Evolutionary conservation across 1,140 invertebrate species (phyloP), one percentile per base, ranked within the genome.

Genomic region (Zaprionus africanus): DNA sequence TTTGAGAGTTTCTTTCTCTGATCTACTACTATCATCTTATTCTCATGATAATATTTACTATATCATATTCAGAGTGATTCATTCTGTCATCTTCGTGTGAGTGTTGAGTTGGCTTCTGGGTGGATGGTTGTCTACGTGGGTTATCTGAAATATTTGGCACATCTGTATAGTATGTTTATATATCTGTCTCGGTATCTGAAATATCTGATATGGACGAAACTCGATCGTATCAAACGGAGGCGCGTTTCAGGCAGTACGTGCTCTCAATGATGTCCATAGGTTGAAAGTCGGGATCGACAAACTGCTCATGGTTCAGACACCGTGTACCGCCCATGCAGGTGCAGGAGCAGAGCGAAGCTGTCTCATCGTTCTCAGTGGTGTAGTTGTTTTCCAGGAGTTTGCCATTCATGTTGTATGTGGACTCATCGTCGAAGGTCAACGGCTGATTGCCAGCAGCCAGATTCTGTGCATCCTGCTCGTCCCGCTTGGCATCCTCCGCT

Each of bases 401-500:
- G 46, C 90, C 91, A 9, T 92, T 79, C 62, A 92, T 85, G 13
- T 88, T 92, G 60, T 92, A 92, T 1, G 82, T 82, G 34, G 82
- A 82, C 57, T 90, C 79, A 38, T 92, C 92, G 13, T 85, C 84
- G 28, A 85, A 93, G 7, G 90, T 83, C 2, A 93, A 60, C 0
- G 81, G 82, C 59, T 86, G 84, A 38, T 82, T 85, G 12, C 82
- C 74, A 9, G 82, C 76, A 5, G 78, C 79, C 31, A 78, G 61
- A 58, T 92, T 84, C 76, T 96, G 95, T 17, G 97, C 94, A 83
- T 97, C 96, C 63, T 96, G 96, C 85, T 99, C 97, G 28, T 98
- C 97, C 12, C 97, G 93, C 65, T 97, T 95, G 60, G 97, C 97
- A 86, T 98, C 98, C 85, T 97, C 97, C 2, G 97, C 97, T 92